phyloP scores from a whole-genome alignment of 2,113 vertebrate species.

The Erythrolamprus reginae region DNA sequence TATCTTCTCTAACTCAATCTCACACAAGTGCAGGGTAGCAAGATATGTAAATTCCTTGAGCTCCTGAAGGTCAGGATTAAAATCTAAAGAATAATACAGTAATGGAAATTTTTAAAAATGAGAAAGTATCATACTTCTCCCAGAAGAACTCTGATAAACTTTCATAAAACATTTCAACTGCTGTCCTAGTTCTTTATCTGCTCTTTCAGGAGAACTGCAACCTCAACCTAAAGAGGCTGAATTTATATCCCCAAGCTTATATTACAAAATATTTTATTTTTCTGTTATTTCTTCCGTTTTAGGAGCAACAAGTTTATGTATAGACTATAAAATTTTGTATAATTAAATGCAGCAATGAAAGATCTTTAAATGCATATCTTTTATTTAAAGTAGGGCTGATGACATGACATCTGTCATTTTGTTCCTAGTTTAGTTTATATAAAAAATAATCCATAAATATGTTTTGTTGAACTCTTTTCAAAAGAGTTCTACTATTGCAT shows the following conservation, averaged over 20 bases:
- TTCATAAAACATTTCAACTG: background rate
- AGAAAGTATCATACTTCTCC: background rate
- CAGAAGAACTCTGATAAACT: background rate
- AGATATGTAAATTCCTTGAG: background rate
- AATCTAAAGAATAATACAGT: background rate
- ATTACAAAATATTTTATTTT: background rate
- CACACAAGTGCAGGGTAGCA: background rate
- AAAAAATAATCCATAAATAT: background rate
- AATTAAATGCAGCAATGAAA: background rate
- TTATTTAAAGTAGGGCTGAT: background rate
- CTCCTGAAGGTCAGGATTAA: background rate
- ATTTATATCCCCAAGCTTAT: background rate
- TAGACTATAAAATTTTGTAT: background rate
- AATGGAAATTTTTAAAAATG: background rate
- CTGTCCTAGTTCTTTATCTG: background rate
- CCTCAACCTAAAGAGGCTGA: background rate
- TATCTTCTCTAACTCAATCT: background rate
- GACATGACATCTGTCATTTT: too few relatives aligned
- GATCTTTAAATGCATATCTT: background rate
- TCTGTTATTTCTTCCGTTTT: background rate
- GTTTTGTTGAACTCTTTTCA: background rate
- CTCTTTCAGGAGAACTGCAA: background rate
- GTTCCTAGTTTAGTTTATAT: background rate
- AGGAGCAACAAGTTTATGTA: background rate
- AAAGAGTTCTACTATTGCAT: background rate